Percentiles rank a stretch among this genome's conserved stretches.
Evolutionary conservation across 2,797 vertebrate species (phyloP).

Genomic region (Sphenopsis melanotis): DNA sequence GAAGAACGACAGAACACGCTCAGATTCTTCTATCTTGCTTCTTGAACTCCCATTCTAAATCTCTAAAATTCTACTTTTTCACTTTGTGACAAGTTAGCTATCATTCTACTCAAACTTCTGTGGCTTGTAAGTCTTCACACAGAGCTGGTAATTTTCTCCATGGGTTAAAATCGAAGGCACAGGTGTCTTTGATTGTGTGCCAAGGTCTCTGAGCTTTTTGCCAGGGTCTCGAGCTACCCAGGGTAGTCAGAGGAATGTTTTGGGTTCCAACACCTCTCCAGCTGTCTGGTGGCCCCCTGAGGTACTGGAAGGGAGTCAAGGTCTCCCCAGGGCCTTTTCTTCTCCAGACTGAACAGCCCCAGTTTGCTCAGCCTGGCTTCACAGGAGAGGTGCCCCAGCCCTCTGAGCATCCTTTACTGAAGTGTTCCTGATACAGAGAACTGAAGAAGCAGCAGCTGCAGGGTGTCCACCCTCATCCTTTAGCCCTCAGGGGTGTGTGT

Average conservation of each 20-base stretch:
- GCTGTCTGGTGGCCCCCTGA: not conserved
- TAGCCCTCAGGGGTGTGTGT: not conserved
- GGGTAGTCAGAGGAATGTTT: too few species aligned
- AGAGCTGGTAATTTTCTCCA: not conserved
- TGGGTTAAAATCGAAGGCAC: not conserved
- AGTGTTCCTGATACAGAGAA: not conserved
- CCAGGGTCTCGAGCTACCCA: too few species aligned
- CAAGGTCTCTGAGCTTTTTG: not conserved
- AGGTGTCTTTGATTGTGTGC: not conserved
- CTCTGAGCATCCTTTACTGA: not conserved
- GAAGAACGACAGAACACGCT: fast-evolving
- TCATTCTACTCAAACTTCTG: not conserved
- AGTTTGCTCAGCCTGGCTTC: fast-evolving
- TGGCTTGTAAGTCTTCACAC: not conserved
- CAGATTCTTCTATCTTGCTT: not conserved
- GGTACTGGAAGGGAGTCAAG: not conserved
- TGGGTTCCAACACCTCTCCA: not conserved
- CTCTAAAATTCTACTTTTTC: not conserved
- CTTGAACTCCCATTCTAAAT: not conserved
- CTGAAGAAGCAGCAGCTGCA: not conserved
- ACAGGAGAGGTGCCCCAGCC: not conserved
- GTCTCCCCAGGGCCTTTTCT: not conserved
- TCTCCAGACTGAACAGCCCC: not conserved
- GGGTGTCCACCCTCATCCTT: not conserved
- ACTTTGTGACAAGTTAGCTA: not conserved